These are phyloP conservation scores for Amia ocellicauda DNA, from an alignment of 2,113 vertebrate genomes.

Conservation along the genomic window DNA sequence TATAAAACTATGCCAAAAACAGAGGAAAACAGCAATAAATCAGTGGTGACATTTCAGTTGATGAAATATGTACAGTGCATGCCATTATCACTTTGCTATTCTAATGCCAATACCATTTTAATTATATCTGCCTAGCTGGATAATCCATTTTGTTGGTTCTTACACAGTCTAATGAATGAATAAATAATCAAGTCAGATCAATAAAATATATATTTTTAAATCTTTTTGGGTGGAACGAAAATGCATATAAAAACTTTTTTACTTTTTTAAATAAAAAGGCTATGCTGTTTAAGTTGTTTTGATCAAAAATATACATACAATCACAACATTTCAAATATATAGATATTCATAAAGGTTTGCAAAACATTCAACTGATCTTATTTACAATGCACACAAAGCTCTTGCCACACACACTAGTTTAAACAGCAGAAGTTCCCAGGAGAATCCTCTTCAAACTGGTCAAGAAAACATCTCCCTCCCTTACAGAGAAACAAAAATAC, in stretches of 20 bases:
- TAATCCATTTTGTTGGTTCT: too few relatives aligned
- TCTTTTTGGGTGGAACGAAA: too few relatives aligned
- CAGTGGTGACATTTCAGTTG: too few relatives aligned
- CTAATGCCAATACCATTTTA: too few relatives aligned
- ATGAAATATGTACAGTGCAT: too few relatives aligned
- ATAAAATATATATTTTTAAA: neutral
- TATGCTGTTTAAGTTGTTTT: constrained; percentile 25
- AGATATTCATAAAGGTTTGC: constrained; percentile 5
- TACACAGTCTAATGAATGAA: neutral
- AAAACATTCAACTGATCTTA: constrained; percentile 14
- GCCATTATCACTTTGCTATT: too few relatives aligned
- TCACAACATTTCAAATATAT: constrained; percentile 26
- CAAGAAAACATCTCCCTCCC: neutral
- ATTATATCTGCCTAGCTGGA: too few relatives aligned
- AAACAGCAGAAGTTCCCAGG: neutral
- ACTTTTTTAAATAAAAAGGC: constrained; percentile 28
- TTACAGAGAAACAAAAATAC: neutral
- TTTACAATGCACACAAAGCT: neutral
- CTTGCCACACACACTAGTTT: too few relatives aligned
- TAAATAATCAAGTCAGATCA: too few relatives aligned
- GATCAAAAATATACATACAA: constrained; percentile 40
- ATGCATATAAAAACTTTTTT: too few relatives aligned
- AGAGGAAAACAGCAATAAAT: too few relatives aligned
- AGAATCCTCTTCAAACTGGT: neutral
- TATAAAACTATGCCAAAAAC: too few relatives aligned